Conservation (phyloP, 1,140 invertebrate genomes). For the Oedothorax gibbosus region DNA sequence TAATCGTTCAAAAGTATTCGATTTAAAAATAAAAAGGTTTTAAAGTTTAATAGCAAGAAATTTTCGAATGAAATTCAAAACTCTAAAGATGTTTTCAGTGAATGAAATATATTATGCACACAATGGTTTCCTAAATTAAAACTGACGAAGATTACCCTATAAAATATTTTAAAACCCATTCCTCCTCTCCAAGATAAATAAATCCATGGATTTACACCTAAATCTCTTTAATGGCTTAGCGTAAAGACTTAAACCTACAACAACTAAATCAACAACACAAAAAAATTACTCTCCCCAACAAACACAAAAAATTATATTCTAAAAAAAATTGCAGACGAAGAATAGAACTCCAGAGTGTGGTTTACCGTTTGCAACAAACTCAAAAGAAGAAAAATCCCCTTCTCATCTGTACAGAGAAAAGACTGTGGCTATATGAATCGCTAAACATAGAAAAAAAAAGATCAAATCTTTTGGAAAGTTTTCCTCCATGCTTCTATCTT, state of each 20-base stretch:
- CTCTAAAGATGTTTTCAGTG: no score
- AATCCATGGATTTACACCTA: constrained; percentile 47
- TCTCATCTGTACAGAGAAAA: background rate
- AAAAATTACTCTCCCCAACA: constrained; percentile 5
- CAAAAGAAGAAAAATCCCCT: background rate
- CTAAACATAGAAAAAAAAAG: background rate
- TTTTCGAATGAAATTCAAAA: no score
- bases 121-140: no score
- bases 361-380: constrained; percentile 54
- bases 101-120: no score
- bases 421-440: background rate
- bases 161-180: constrained; percentile 41
- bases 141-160: no score
- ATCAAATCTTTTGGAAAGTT: background rate
- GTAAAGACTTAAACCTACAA: constrained; percentile 55
- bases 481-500: background rate
- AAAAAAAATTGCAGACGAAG: constrained; percentile 4
- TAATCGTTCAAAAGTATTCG: no score
- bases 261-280: background rate
- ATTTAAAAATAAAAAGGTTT: no score
- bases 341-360: constrained; percentile 37
- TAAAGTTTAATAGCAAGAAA: no score
- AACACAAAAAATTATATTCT: constrained; percentile 13
- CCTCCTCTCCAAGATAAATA: constrained; percentile 30
- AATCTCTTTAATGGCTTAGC: constrained; percentile 60